Percentiles rank a stretch among this genome's conserved stretches.
Conservation (phyloP, 2,797 vertebrate species). For the Sebastes diaconus region DNA sequence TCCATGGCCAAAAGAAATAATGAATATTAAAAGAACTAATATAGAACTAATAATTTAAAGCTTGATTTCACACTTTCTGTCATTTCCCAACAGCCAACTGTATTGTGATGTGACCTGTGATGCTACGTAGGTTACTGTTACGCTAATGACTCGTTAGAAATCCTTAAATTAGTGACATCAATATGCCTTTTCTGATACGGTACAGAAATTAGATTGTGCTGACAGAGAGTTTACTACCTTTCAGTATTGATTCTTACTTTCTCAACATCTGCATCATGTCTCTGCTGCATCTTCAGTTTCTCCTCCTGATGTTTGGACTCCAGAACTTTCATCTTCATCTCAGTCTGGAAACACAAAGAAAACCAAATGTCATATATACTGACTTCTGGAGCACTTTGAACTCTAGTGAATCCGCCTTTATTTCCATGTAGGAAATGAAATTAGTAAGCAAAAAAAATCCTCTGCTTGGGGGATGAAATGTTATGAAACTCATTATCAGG, state of each 20-base stretch:
- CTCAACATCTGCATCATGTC: slow-evolving; percentile 90
- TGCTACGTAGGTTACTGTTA: neutral
- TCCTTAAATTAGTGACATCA: neutral
- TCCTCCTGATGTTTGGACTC: slow-evolving; percentile 95
- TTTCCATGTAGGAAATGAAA: neutral
- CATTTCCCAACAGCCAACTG: neutral
- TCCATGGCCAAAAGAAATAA: neutral
- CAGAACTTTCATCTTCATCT: slow-evolving; percentile 88
- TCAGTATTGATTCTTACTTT: slow-evolving; percentile 83
- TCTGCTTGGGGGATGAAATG: neutral
- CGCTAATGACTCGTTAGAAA: neutral
- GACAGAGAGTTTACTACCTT: neutral
- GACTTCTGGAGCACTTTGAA: neutral
- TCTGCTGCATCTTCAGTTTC: slow-evolving; percentile 92
- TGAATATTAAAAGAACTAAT: neutral
- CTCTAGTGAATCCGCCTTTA: neutral
- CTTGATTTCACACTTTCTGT: neutral
- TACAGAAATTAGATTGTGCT: neutral
- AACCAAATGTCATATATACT: neutral
- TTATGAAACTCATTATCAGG: neutral
- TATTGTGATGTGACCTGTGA: neutral
- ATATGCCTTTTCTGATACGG: neutral
- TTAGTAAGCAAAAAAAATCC: neutral
- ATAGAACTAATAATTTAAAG: neutral
- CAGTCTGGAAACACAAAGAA: slow-evolving; percentile 78